A percentile compares a stretch with the other conserved stretches of the same genome.
phyloP scores from a whole-genome alignment of 1,140 invertebrate species.

The Drosophila bifasciata region DNA sequence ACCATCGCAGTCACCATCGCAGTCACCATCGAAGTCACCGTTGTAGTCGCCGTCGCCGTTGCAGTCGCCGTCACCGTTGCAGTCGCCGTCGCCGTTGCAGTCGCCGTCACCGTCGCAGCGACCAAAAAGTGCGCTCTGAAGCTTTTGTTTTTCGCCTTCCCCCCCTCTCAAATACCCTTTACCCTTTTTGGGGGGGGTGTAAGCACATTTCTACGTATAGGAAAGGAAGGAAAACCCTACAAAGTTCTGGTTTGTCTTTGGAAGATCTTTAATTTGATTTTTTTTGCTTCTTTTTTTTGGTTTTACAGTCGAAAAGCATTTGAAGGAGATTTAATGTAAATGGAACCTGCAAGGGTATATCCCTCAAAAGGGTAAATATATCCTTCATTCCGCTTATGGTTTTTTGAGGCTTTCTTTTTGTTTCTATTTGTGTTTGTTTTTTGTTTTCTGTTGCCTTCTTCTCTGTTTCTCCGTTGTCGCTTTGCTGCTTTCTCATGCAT shows the following conservation, averaged over 20 bases:
- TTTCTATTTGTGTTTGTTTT: not conserved
- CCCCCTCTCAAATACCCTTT: slow-evolving; percentile 1
- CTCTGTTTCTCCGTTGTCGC: slow-evolving; percentile 6
- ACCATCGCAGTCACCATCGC: no score
- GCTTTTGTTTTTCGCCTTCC: slow-evolving; percentile 69
- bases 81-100: slow-evolving; percentile 46
- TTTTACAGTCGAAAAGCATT: no score
- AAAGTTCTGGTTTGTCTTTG: slow-evolving; percentile 5
- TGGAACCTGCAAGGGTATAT: no score
- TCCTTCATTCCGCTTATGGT: no score
- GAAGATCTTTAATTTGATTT: slow-evolving; percentile 11
- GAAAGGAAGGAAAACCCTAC: no score
- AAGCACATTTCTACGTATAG: no score
- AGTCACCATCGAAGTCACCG: slow-evolving; percentile 37
- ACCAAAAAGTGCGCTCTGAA: slow-evolving; percentile 63
- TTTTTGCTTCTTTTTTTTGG: not conserved
- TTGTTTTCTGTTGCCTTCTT: not conserved
- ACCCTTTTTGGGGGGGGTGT: no score
- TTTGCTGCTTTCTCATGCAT: slow-evolving; percentile 16
- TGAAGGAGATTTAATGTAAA: no score
- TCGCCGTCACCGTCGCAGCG: slow-evolving; percentile 26
- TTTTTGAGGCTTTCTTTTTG: no score
- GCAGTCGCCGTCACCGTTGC: slow-evolving; percentile 49
- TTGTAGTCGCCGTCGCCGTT: slow-evolving; percentile 44
- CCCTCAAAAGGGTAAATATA: no score